phyloP scores from a whole-genome alignment of 1,140 invertebrate species.

The Samia ricini region DNA sequence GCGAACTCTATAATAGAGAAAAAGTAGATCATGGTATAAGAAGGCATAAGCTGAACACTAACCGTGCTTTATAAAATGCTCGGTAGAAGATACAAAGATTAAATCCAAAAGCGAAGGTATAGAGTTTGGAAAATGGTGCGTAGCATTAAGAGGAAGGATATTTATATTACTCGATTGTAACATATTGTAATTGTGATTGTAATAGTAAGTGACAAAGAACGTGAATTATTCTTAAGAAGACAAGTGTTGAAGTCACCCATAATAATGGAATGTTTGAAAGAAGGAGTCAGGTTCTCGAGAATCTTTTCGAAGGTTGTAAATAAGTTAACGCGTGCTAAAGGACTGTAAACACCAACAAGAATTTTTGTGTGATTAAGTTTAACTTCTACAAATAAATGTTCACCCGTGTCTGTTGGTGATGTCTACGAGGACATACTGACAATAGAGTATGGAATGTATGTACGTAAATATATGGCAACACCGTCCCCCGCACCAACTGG shows the following conservation, averaged over 20 bases:
- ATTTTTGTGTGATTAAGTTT: slow-evolving; percentile 1
- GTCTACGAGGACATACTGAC: slow-evolving; percentile 4
- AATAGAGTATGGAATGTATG: slow-evolving; percentile 12
- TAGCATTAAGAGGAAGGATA: slow-evolving; percentile 12
- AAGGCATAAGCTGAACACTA: slow-evolving; percentile 20
- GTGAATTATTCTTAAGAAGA: slow-evolving; percentile 14
- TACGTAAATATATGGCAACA: slow-evolving; percentile 19
- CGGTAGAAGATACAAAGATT: too few species aligned
- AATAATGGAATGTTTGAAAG: slow-evolving; percentile 8
- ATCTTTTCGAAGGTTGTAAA: slow-evolving; percentile 3
- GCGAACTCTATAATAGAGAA: slow-evolving; percentile 11
- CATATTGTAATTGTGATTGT: too few species aligned
- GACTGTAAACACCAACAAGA: slow-evolving; percentile 10
- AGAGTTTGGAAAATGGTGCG: slow-evolving; percentile 19
- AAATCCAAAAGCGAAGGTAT: slow-evolving; percentile 14
- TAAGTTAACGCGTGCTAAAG: background rate
- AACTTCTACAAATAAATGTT: slow-evolving; percentile 1
- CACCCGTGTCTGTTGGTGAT: background rate
- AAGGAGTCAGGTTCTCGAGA: slow-evolving; percentile 2
- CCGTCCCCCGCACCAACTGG: background rate
- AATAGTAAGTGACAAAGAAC: background rate
- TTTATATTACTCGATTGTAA: slow-evolving; percentile 7
- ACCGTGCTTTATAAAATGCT: slow-evolving; percentile 13
- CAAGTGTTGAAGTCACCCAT: slow-evolving; percentile 13
- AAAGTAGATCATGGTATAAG: slow-evolving; percentile 23